These are phyloP conservation scores for Conistra vaccinii DNA, from an alignment of 2,888 invertebrate genomes.

Conservation along the genomic window DNA sequence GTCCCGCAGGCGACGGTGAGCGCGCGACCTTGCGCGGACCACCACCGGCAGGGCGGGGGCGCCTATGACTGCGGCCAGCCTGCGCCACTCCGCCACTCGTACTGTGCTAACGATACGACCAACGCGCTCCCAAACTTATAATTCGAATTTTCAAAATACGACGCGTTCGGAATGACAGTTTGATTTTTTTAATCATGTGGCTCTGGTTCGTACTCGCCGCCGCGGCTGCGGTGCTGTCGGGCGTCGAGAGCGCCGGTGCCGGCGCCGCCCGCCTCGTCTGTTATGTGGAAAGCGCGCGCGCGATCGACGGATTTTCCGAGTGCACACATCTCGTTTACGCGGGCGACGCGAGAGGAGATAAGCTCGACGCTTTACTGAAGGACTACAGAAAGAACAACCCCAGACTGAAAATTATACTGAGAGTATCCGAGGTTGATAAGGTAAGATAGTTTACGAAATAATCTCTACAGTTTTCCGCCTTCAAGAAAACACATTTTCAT, in stretches of 20 bases:
- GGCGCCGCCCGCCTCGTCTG: conserved; percentile 88
- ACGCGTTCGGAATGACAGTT: conserved; percentile 80
- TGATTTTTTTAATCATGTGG: conserved; percentile 83
- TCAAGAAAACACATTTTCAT: conserved; percentile 40
- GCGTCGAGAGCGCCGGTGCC: conserved; percentile 81
- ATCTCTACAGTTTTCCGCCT: neutral
- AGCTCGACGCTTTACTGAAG: conserved; percentile 85
- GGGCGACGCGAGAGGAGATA: conserved; percentile 85
- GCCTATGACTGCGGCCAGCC: conserved; percentile 80
- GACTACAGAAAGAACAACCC: conserved; percentile 87
- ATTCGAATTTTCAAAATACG: conserved; percentile 71
- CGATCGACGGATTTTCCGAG: conserved; percentile 81
- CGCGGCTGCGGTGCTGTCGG: conserved; percentile 76
- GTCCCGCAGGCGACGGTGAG: conserved; percentile 77
- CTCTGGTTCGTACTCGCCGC: conserved; percentile 81
- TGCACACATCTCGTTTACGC: conserved; percentile 89
- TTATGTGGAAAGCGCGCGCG: conserved; percentile 82
- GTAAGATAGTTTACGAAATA: conserved; percentile 77
- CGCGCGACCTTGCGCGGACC: conserved; percentile 82
- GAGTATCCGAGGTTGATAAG: conserved; percentile 90
- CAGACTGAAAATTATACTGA: conserved; percentile 89
- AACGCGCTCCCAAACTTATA: conserved; percentile 80
- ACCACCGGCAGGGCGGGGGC: conserved; percentile 84
- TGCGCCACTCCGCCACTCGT: conserved; percentile 80
- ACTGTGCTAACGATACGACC: conserved; percentile 82